Conservation (phyloP, 53 echinoderm and acorn worm genomes). For the Paracentrotus lividus region DNA sequence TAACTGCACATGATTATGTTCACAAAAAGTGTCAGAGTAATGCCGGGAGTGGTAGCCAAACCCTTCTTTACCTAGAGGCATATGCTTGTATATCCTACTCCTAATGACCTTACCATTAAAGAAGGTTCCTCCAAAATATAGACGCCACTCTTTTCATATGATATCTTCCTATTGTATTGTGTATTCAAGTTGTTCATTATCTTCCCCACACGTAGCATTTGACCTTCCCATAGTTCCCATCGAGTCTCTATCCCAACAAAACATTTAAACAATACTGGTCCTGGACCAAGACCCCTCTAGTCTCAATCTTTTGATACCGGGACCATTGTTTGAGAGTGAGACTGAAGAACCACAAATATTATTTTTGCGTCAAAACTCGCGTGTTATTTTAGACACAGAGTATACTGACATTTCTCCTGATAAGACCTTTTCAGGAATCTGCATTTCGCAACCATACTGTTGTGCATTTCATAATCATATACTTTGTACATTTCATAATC, state of each 20-base stretch:
- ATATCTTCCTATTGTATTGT: neutral
- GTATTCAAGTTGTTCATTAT: neutral
- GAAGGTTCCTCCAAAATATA: neutral
- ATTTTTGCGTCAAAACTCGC: conserved; percentile 2
- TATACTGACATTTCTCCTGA: too few species aligned
- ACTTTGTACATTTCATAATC: too few species aligned
- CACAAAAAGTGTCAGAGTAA: neutral
- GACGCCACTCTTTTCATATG: neutral
- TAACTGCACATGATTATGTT: too few species aligned
- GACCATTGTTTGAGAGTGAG: neutral
- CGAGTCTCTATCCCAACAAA: neutral
- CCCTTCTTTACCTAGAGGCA: neutral
- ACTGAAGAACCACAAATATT: conserved; percentile 33
- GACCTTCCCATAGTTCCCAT: conserved; percentile 15
- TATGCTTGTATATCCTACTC: too few species aligned
- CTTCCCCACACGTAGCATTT: neutral
- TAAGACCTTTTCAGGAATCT: too few species aligned
- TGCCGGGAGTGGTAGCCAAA: neutral
- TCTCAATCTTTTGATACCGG: neutral
- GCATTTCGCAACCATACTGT: too few species aligned
- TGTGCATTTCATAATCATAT: too few species aligned
- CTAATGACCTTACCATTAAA: neutral
- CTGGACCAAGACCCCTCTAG: neutral
- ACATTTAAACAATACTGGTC: neutral
- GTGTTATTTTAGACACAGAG: neutral